Evolutionary conservation across 2,888 invertebrate genomes (phyloP).

Genomic region (Synergus gifuensis): DNA sequence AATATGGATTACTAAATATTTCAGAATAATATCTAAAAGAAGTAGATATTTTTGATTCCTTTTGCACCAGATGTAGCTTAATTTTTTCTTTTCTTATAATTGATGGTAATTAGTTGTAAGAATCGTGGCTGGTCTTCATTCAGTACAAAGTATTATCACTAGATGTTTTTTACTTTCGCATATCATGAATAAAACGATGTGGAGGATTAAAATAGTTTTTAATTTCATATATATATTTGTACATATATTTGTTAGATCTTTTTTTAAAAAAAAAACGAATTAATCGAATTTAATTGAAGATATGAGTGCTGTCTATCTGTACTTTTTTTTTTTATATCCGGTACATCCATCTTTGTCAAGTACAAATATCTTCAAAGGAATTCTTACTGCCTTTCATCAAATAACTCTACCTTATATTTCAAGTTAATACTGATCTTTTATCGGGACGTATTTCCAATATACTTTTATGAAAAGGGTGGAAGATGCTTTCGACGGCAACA

Average conservation of each 20-base stretch:
- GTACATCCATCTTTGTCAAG: conserved; percentile 12
- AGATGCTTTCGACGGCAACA: conserved; percentile 21
- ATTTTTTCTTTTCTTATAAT: background rate
- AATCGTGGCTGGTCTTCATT: background rate
- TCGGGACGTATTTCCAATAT: conserved; percentile 11
- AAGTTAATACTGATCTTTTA: conserved; percentile 33
- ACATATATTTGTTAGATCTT: background rate
- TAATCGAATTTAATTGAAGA: background rate
- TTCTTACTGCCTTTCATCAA: conserved; percentile 9
- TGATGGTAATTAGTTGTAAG: background rate
- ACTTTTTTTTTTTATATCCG: conserved; percentile 1
- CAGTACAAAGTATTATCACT: background rate
- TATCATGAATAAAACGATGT: background rate
- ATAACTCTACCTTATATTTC: conserved; percentile 22
- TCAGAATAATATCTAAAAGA: background rate
- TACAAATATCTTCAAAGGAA: conserved; percentile 19
- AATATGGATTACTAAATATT: background rate
- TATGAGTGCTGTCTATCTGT: background rate
- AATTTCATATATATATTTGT: no score
- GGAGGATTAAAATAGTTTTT: background rate
- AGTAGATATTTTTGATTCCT: background rate
- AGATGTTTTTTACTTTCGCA: background rate
- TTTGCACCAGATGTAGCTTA: background rate
- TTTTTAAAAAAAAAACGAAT: background rate
- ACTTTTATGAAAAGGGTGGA: conserved; percentile 25